These are phyloP conservation scores for Danionella dracula DNA, from an alignment of 2,797 vertebrate genomes.

Conservation along the genomic window DNA sequence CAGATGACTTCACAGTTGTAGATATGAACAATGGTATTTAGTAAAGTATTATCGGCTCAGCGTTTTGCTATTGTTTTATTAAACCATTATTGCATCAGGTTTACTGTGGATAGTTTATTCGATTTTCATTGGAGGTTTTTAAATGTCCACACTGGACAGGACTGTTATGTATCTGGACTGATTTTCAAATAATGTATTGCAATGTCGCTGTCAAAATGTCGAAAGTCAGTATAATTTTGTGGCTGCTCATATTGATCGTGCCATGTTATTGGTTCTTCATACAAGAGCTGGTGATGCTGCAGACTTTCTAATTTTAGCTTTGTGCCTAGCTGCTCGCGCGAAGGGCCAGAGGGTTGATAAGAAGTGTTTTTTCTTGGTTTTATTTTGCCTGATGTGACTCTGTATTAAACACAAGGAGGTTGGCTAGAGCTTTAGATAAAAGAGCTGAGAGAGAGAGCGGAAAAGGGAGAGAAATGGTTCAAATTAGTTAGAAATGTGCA, in stretches of 20 bases:
- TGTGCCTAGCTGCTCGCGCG: neutral
- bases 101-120: too few species aligned
- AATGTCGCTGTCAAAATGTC: neutral
- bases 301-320: slow-evolving; percentile 4
- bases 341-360: slow-evolving; percentile 23
- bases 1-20: too few species aligned
- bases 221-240: neutral
- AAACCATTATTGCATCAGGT: too few species aligned
- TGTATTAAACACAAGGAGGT: slow-evolving; percentile 1
- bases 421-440: neutral
- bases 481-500: too few species aligned
- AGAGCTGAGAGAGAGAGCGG: neutral
- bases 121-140: too few species aligned
- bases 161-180: too few species aligned
- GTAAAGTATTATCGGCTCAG: too few species aligned
- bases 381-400: slow-evolving; percentile 14
- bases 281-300: neutral
- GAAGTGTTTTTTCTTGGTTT: slow-evolving; percentile 16
- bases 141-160: neutral
- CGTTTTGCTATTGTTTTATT: too few species aligned
- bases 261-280: neutral
- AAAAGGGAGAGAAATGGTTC: neutral
- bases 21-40: too few species aligned
- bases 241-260: neutral
- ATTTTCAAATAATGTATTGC: too few species aligned